Conservation (phyloP, 2,888 invertebrate genomes). For the Sycophila texana region DNA sequence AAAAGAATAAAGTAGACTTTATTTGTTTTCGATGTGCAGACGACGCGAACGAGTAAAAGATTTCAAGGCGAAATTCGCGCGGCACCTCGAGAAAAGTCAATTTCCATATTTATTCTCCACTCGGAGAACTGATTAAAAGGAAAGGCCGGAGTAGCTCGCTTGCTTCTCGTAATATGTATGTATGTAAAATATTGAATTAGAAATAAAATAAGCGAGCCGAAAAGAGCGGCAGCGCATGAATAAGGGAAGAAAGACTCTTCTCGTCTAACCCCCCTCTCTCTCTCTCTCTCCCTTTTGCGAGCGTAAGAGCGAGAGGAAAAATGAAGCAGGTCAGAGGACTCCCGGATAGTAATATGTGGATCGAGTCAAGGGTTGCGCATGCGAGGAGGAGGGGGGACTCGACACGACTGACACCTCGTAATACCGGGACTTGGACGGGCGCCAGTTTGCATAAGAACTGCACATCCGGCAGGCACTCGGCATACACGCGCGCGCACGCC, state of each 20-base stretch:
- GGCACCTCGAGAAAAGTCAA: neutral
- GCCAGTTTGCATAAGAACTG: slow-evolving; percentile 74
- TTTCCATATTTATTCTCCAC: slow-evolving; percentile 33
- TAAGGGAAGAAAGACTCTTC: slow-evolving; percentile 4
- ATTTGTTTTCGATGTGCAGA: too few relatives aligned
- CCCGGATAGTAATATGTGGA: slow-evolving; percentile 45
- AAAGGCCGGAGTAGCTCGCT: neutral
- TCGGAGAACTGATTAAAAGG: slow-evolving; percentile 8
- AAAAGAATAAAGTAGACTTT: too few relatives aligned
- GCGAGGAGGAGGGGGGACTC: slow-evolving; percentile 14
- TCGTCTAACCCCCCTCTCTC: too few relatives aligned
- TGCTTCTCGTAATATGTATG: slow-evolving; percentile 11
- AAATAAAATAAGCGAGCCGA: slow-evolving; percentile 40
- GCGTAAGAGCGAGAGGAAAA: slow-evolving; percentile 32
- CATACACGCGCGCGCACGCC: slow-evolving; percentile 51
- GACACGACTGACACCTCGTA: slow-evolving; percentile 68
- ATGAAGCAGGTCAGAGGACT: slow-evolving; percentile 44
- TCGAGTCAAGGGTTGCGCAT: slow-evolving; percentile 47
- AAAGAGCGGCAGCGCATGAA: slow-evolving; percentile 1
- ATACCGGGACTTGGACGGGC: slow-evolving; percentile 69
- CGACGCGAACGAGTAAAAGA: too few relatives aligned
- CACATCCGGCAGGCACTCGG: slow-evolving; percentile 66
- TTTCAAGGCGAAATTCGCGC: too few relatives aligned
- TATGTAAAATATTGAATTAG: slow-evolving; percentile 42
- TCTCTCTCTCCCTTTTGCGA: too few relatives aligned